A percentile compares a stretch with the other conserved stretches of the same genome.
Conservation (phyloP, 2,113 vertebrate genomes). For the Ovis canadensis region DNA sequence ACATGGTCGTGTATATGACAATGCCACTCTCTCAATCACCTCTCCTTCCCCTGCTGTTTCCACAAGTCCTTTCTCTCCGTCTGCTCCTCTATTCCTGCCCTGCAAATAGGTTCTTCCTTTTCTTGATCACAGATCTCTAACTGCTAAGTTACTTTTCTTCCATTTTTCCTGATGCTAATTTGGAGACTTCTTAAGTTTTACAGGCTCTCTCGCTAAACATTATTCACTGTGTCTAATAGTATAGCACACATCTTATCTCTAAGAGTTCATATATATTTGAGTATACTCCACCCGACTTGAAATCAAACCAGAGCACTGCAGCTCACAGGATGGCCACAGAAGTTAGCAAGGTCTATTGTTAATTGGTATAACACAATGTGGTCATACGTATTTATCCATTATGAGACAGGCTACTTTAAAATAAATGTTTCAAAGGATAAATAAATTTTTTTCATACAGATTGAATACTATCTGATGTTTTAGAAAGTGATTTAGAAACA, state of each 20-base stretch:
- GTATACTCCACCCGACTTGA: background rate
- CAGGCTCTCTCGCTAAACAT: background rate
- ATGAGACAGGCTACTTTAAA: background rate
- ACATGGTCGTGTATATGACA: background rate
- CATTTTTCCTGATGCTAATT: background rate
- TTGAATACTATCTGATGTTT: background rate
- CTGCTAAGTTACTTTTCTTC: background rate
- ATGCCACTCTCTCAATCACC: background rate
- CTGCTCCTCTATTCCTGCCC: background rate
- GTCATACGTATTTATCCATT: background rate
- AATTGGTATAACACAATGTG: background rate
- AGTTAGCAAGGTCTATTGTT: background rate
- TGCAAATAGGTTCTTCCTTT: background rate
- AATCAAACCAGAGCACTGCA: background rate
- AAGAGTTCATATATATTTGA: background rate
- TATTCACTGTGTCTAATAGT: background rate
- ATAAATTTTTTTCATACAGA: background rate
- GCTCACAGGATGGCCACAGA: background rate
- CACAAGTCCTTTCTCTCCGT: background rate
- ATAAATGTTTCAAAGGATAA: constrained; percentile 1
- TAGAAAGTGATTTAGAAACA: background rate
- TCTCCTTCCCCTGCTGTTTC: background rate
- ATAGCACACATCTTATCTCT: background rate
- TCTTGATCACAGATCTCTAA: background rate
- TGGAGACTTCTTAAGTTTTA: background rate